Percentiles rank a stretch among this genome's conserved stretches.
These are phyloP conservation scores for Eledona agricola DNA, from an alignment of 2,888 invertebrate genomes.

Conservation along the genomic window DNA sequence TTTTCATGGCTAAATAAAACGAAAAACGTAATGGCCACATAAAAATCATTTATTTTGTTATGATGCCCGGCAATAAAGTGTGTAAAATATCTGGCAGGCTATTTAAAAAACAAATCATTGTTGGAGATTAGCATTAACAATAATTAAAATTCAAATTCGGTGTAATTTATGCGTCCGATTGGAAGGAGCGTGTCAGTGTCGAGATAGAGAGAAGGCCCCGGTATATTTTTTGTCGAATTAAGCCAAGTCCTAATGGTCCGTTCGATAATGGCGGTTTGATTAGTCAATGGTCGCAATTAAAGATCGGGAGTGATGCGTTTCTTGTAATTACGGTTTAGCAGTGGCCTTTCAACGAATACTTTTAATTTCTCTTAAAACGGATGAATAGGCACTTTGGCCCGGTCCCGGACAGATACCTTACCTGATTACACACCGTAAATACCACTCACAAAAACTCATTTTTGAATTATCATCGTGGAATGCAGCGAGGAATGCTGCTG, in stretches of 20 bases:
- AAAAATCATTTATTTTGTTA: constrained; percentile 37
- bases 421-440: constrained; percentile 55
- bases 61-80: constrained; percentile 29
- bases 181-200: constrained; percentile 14
- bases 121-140: constrained; percentile 18
- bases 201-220: constrained; percentile 7
- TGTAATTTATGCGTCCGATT: constrained; percentile 20
- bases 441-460: constrained; percentile 51
- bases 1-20: constrained; percentile 42
- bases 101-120: constrained; percentile 29
- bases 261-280: constrained; percentile 42
- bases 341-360: constrained; percentile 52
- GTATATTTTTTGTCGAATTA: constrained; percentile 21
- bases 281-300: constrained; percentile 49
- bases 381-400: constrained; percentile 59
- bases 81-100: constrained; percentile 25
- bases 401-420: constrained; percentile 50
- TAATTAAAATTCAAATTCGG: constrained; percentile 25
- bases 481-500: constrained; percentile 49
- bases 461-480: constrained; percentile 56
- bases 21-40: constrained; percentile 38
- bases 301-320: constrained; percentile 36
- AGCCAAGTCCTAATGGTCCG: constrained; percentile 25
- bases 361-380: constrained; percentile 61
- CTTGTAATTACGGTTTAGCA: constrained; percentile 53